Evolutionary conservation across 2,797 vertebrate genomes (phyloP).

Genomic region (Cyclura pinguis): DNA sequence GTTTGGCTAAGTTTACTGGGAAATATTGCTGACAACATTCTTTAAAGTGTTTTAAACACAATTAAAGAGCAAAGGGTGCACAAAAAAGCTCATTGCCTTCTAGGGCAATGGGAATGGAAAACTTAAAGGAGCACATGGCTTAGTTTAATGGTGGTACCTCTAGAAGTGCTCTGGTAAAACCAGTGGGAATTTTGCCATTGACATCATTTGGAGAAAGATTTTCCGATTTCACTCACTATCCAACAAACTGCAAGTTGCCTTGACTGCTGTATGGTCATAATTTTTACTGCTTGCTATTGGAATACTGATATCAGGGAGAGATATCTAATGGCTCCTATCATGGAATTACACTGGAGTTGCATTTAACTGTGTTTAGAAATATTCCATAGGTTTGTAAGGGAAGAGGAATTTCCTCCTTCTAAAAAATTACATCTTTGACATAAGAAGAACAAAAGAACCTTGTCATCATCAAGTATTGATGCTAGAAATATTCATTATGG

Average conservation of each 20-base stretch:
- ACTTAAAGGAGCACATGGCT: neutral
- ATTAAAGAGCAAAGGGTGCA: neutral
- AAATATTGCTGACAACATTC: neutral
- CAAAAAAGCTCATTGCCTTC: too few species aligned
- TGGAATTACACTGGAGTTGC: neutral
- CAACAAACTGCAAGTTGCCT: rapidly evolving
- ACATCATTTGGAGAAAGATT: neutral
- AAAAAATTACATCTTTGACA: constrained; percentile 20
- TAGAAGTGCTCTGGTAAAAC: neutral
- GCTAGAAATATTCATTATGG: neutral
- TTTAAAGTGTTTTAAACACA: neutral
- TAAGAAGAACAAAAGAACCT: constrained; percentile 36
- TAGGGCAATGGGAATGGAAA: rapidly evolving
- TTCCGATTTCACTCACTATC: neutral
- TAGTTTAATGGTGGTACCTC: neutral
- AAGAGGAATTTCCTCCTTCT: constrained; percentile 27
- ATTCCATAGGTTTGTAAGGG: neutral
- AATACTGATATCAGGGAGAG: neutral
- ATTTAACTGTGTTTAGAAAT: constrained; percentile 34
- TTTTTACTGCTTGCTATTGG: neutral
- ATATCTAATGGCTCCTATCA: neutral
- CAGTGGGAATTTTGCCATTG: neutral
- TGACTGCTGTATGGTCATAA: rapidly evolving
- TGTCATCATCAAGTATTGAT: constrained; percentile 22
- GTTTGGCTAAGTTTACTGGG: rapidly evolving